Conservation (phyloP, 1,140 invertebrate species). For the Ceratitis capitata region DNA sequence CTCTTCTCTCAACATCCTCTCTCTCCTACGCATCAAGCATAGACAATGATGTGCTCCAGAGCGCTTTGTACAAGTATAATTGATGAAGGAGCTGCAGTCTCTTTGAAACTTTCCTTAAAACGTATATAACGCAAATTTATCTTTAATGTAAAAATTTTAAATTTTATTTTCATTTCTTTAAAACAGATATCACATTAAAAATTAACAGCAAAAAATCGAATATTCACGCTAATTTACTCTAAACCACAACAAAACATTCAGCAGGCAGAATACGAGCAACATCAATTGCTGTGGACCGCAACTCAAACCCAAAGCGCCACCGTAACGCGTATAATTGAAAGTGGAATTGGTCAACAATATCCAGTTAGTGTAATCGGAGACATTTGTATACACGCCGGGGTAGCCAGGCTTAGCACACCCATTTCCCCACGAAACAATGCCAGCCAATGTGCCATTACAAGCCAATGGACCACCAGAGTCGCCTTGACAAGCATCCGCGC, state of each 20-base stretch:
- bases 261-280: not conserved
- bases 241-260: not conserved
- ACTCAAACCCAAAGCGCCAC: not conserved
- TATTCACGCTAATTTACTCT: not conserved
- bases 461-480: constrained; percentile 61
- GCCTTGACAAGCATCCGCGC: constrained; percentile 60
- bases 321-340: constrained; percentile 49
- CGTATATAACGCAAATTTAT: too few relatives aligned
- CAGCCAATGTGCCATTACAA: constrained; percentile 59
- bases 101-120: too few relatives aligned
- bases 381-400: constrained; percentile 74
- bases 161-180: too few relatives aligned
- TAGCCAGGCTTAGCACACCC: constrained; percentile 68
- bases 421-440: constrained; percentile 70
- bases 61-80: too few relatives aligned
- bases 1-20: too few relatives aligned
- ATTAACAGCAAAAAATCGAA: too few relatives aligned
- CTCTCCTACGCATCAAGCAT: too few relatives aligned
- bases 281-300: not conserved
- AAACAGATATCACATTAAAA: too few relatives aligned
- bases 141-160: too few relatives aligned
- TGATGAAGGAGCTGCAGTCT: too few relatives aligned
- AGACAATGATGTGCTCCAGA: too few relatives aligned
- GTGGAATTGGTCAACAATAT: constrained; percentile 53
- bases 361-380: constrained; percentile 70